These are phyloP conservation scores for Chionoecetes opilio DNA, from an alignment of 1,140 invertebrate species.

Conservation along the genomic window DNA sequence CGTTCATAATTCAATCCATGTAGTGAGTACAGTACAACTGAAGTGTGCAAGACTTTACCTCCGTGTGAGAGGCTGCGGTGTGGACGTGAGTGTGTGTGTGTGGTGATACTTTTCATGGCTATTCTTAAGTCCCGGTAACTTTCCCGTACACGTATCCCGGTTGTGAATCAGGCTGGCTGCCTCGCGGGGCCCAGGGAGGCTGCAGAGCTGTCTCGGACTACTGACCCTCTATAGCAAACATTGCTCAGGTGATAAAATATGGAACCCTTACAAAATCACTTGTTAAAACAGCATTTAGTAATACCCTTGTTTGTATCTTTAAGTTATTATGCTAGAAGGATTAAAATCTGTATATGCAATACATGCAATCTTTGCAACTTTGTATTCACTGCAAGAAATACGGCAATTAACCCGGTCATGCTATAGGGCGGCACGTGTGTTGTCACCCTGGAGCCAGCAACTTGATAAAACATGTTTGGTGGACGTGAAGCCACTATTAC, in stretches of 20 bases:
- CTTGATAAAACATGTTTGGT: background rate
- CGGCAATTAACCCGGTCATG: constrained; percentile 22
- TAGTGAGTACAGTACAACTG: constrained; percentile 46
- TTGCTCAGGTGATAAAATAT: constrained; percentile 68
- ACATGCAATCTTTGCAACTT: constrained; percentile 56
- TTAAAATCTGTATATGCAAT: constrained; percentile 48
- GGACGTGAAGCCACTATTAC: constrained; percentile 33
- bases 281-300: constrained; percentile 71
- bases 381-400: background rate
- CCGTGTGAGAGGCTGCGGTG: background rate
- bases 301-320: constrained; percentile 42
- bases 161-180: constrained; percentile 59
- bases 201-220: constrained; percentile 48
- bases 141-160: constrained; percentile 42
- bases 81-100: background rate
- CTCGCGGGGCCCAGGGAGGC: constrained; percentile 32
- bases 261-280: constrained; percentile 67
- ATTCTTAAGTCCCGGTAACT: constrained; percentile 41
- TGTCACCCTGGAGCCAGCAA: constrained; percentile 16
- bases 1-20: background rate
- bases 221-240: constrained; percentile 61
- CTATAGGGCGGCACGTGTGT: constrained; percentile 14
- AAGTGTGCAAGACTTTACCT: constrained; percentile 59
- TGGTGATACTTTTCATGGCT: constrained; percentile 32
- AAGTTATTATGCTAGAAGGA: constrained; percentile 20